Conservation (phyloP, 1,140 invertebrate genomes). For the Cyclina sinensis region DNA sequence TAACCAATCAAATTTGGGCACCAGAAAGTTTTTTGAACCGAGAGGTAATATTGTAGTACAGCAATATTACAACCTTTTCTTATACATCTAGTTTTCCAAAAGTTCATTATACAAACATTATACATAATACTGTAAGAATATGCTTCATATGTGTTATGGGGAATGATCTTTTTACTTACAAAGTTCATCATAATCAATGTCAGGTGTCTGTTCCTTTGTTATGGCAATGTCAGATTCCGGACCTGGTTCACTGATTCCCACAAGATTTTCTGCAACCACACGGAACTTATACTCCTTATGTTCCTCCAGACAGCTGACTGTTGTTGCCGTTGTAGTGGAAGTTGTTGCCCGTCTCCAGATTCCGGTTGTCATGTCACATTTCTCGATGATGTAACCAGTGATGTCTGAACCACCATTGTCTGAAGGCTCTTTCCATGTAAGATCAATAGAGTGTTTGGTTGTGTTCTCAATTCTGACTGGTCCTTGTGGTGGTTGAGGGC, state of each 20-base stretch:
- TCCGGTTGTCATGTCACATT: slow-evolving; percentile 94
- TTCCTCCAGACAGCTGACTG: slow-evolving; percentile 85
- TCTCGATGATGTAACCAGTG: slow-evolving; percentile 98
- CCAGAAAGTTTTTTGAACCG: too few species aligned
- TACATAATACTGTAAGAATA: too few species aligned
- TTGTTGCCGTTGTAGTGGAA: slow-evolving; percentile 95
- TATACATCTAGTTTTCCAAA: too few species aligned
- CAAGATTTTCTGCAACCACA: slow-evolving; percentile 98
- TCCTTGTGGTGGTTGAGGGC: slow-evolving; percentile 94
- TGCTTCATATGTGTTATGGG: too few species aligned
- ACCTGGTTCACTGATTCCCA: slow-evolving; percentile 96
- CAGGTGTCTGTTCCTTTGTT: slow-evolving; percentile 89
- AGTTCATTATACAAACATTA: too few species aligned
- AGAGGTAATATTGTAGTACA: too few species aligned
- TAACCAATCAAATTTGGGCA: too few species aligned
- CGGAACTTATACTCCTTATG: slow-evolving; percentile 98
- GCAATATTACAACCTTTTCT: too few species aligned
- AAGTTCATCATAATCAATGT: slow-evolving; percentile 84
- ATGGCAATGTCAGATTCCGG: slow-evolving; percentile 78
- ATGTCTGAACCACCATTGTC: slow-evolving; percentile 98
- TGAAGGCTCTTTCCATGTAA: slow-evolving; percentile 95
- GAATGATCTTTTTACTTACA: too few species aligned
- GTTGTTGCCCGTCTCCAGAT: slow-evolving; percentile 98
- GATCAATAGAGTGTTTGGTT: slow-evolving; percentile 97
- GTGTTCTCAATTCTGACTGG: slow-evolving; percentile 97